Base-by-base conservation (phyloP, 2,888 invertebrate species). In the Myopa tessellatipennis region DNA sequence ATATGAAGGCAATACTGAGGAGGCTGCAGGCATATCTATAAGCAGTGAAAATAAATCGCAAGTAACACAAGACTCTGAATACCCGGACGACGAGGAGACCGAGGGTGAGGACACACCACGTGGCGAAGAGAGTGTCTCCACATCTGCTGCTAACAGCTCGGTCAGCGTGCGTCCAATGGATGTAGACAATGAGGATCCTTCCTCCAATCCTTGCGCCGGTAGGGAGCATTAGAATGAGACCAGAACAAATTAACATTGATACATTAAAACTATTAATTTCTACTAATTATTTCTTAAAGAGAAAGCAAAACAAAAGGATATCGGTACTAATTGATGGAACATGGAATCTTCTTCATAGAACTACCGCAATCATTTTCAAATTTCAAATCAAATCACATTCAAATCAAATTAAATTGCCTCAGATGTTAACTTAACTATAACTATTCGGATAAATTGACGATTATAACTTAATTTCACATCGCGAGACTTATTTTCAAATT, bases 21-120 rank as follows among this genome's bases (percentile, higher is more conserved):
- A 79, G 38, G 58, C 10, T 14, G 45, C 14, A 50, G 36, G 10
- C n/a, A 14, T 55, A 2, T 93, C 93, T 0, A 93, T 93, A 0
- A 91, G 91, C 0, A 90, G 82, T 1, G 77, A 82, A n/a, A 83
- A 83, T 76, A 80, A 79, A 80, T 79, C 79, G 75, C 79, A 81
- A 72, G 69, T 63, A 70, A 36, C 70, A 3, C 12, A 5, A 58
- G 34, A 50, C 36, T 45, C 50, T 36, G 36, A 65, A 8, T 60
- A 70, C 52, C 26, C 26, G 7, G 60, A 60, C 12, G 74, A 50
- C 1, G 75, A 75, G 55, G 34, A 65, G 12, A 36, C 45, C 12
- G 60, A 70, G 5, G 5, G 18, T 3, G 40, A 74, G 70, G 40
- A 71, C 40, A 45, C 72, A 10, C 18, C 36, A 18, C 4, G 38